phyloP scores from a whole-genome alignment of 2,888 invertebrate genomes.

The Melanchra persicariae region DNA sequence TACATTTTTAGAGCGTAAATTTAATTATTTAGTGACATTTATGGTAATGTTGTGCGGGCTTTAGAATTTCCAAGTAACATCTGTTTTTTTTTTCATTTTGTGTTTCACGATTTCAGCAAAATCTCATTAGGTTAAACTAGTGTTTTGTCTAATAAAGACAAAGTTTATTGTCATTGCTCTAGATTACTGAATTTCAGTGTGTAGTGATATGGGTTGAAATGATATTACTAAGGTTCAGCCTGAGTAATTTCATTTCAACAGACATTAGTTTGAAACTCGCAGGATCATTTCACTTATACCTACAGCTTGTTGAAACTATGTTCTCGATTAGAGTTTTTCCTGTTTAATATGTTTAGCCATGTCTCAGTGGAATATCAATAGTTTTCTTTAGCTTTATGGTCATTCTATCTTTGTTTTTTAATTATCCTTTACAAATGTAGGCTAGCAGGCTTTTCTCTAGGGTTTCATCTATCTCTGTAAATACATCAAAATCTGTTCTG shows the following conservation, averaged over 20 bases:
- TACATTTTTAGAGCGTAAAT: constrained; percentile 64
- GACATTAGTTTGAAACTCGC: constrained; percentile 19
- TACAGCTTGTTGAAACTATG: constrained; percentile 1
- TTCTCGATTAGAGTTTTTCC: no score
- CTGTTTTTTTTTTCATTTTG: neutral
- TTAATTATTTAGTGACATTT: constrained; percentile 63
- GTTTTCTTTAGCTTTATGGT: no score
- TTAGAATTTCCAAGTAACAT: constrained; percentile 10
- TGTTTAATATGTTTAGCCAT: no score
- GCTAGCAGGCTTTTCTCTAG: no score
- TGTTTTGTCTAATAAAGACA: constrained; percentile 16
- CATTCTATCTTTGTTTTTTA: no score
- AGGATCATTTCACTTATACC: neutral
- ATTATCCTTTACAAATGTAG: no score
- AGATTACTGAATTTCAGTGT: constrained; percentile 10
- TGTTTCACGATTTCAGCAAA: neutral
- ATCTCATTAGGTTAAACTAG: constrained; percentile 25
- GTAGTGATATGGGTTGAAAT: constrained; percentile 12
- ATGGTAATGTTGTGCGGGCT: constrained; percentile 42
- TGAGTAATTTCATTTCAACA: constrained; percentile 19
- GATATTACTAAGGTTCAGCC: neutral
- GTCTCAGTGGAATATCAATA: no score
- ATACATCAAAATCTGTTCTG: no score
- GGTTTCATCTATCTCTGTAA: no score
- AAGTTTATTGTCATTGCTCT: constrained; percentile 1